A percentile compares a stretch with the other conserved stretches of the same genome.
Evolutionary conservation across 2,113 vertebrate species (phyloP).

Genomic region (Rhabdomys dilectus): DNA sequence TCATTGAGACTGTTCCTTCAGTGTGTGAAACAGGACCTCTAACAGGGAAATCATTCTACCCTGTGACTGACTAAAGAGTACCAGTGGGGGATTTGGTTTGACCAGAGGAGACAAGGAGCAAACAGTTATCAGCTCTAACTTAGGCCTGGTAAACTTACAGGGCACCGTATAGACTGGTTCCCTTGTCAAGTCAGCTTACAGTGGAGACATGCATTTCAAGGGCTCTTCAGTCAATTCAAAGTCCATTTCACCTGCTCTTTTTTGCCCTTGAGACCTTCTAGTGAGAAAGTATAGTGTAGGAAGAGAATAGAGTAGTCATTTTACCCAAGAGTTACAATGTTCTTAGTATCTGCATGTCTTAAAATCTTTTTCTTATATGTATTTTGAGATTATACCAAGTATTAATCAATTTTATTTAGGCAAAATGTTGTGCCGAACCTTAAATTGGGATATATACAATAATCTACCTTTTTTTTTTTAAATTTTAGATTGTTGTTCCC

Average conservation of each 20-base stretch:
- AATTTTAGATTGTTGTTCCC: background rate
- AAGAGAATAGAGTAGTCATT: background rate
- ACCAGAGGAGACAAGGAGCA: background rate
- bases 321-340: background rate
- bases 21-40: background rate
- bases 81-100: background rate
- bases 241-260: background rate
- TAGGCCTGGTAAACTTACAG: background rate
- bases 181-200: background rate
- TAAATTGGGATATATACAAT: background rate
- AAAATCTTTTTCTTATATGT: background rate
- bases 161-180: background rate
- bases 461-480: background rate
- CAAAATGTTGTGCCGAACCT: background rate
- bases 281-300: background rate
- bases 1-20: conserved; percentile 28
- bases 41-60: background rate
- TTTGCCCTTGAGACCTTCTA: background rate
- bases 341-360: background rate
- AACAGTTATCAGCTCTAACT: background rate
- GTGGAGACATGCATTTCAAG: background rate
- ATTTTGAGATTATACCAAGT: background rate
- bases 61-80: background rate
- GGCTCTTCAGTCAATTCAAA: background rate
- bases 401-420: background rate